A percentile compares a stretch with the other conserved stretches of the same genome.
Conservation (phyloP, 2,113 vertebrate species). For the Theristicus caerulescens region DNA sequence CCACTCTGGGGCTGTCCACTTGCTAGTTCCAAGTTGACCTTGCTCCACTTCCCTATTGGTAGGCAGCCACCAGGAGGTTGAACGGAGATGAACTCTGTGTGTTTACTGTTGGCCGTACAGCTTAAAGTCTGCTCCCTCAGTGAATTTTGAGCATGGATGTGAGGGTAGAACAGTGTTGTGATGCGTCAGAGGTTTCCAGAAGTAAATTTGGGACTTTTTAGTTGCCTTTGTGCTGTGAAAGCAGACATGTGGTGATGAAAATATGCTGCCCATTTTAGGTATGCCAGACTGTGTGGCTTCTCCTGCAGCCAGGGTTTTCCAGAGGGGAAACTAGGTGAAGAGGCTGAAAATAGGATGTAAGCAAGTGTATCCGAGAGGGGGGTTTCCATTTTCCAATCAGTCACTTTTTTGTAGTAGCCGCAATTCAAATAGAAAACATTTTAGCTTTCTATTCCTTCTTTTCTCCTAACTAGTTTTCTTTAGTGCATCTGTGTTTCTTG, state of each 20-base stretch:
- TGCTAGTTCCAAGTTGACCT: neutral
- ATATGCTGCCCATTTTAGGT: conserved; percentile 18
- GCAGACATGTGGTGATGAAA: neutral
- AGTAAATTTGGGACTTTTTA: conserved; percentile 42
- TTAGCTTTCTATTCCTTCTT: neutral
- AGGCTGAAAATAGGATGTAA: neutral
- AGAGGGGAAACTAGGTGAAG: conserved; percentile 17
- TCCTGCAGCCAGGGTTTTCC: conserved; percentile 38
- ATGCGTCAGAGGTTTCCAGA: conserved; percentile 9
- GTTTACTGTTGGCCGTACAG: neutral
- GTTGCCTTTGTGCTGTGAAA: neutral
- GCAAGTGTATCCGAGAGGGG: neutral
- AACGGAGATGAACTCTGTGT: neutral
- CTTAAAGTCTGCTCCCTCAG: neutral
- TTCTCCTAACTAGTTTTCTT: neutral
- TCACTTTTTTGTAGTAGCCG: neutral
- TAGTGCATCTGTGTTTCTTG: neutral
- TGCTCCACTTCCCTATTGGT: neutral
- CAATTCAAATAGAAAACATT: neutral
- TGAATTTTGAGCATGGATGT: neutral
- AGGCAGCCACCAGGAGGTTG: neutral
- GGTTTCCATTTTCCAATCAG: neutral
- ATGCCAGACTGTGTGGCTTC: neutral
- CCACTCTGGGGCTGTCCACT: neutral
- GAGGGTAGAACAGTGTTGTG: neutral